Conservation (phyloP, 1,140 invertebrate genomes). For the Tachypleus tridentatus region DNA sequence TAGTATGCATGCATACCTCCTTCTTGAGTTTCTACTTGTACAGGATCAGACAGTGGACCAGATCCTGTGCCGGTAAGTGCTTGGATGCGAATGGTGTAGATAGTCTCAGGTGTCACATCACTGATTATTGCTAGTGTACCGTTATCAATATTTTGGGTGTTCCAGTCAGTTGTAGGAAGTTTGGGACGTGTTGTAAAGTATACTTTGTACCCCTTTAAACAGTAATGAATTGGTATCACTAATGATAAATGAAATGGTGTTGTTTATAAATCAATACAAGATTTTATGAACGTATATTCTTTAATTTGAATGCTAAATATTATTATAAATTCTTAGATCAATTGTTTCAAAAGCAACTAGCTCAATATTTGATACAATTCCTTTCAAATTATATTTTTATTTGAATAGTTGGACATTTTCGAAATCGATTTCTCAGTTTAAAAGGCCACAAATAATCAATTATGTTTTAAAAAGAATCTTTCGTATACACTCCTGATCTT, state of each 20-base stretch:
- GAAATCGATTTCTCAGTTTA: too few species aligned
- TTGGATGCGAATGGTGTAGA: constrained; percentile 84
- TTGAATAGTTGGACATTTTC: too few species aligned
- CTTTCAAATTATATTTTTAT: too few species aligned
- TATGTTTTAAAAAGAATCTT: too few species aligned
- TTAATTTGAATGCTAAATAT: too few species aligned
- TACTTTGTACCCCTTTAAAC: constrained; percentile 85
- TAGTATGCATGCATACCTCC: constrained; percentile 46
- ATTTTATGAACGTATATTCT: too few species aligned
- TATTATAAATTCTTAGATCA: too few species aligned
- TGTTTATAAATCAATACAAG: neutral
- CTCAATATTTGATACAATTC: too few species aligned
- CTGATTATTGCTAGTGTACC: constrained; percentile 85
- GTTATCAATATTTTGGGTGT: constrained; percentile 82
- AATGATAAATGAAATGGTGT: neutral
- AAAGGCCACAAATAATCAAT: too few species aligned
- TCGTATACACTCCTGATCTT: too few species aligned
- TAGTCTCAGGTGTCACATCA: constrained; percentile 70
- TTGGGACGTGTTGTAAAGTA: constrained; percentile 85
- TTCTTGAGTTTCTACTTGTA: constrained; percentile 92
- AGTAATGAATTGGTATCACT: neutral
- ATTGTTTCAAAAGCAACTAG: too few species aligned
- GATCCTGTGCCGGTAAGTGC: constrained; percentile 81
- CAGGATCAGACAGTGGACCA: constrained; percentile 75
- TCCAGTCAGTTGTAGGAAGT: constrained; percentile 75